These are phyloP conservation scores for Taurulus bubalis DNA, from an alignment of 2,113 vertebrate species.

Conservation along the genomic window DNA sequence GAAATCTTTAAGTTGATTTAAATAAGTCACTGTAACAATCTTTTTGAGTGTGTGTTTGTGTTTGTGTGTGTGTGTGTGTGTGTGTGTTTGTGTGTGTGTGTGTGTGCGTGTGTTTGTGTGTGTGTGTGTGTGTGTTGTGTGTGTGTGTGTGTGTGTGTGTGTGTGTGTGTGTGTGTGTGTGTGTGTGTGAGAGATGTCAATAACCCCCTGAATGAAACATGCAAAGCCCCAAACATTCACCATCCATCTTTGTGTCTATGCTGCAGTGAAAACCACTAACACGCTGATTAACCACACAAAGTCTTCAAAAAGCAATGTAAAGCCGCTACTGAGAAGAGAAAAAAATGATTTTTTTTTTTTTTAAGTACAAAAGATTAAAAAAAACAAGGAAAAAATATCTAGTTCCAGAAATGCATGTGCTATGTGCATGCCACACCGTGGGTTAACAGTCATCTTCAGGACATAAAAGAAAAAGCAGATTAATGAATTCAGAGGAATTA, in stretches of 20 bases:
- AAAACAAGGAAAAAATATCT: slow-evolving; percentile 80
- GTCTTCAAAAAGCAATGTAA: slow-evolving; percentile 84
- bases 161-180: slow-evolving; percentile 17
- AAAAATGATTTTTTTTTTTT: slow-evolving; percentile 53
- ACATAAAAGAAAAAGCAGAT: slow-evolving; percentile 83
- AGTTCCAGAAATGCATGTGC: slow-evolving; percentile 89
- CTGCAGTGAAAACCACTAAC: slow-evolving; percentile 81
- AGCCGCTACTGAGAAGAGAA: slow-evolving; percentile 79
- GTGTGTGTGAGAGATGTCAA: slow-evolving; percentile 43
- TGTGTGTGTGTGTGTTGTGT: slow-evolving; percentile 9
- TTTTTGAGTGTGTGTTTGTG: slow-evolving; percentile 6
- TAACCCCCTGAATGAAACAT: slow-evolving; percentile 56
- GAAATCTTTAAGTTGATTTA: slow-evolving; percentile 34
- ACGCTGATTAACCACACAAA: slow-evolving; percentile 79
- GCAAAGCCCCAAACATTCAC: slow-evolving; percentile 67
- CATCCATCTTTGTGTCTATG: slow-evolving; percentile 74
- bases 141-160: slow-evolving; percentile 10
- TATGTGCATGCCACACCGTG: slow-evolving; percentile 89
- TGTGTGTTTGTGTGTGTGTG: slow-evolving; percentile 16
- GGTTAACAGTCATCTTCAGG: slow-evolving; percentile 88
- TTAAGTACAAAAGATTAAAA: slow-evolving; percentile 78
- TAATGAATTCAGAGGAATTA: slow-evolving; percentile 78
- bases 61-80: slow-evolving; percentile 10
- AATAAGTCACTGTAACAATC: slow-evolving; percentile 39
- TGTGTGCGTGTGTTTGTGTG: slow-evolving; percentile 11